Conservation (phyloP, 2,113 vertebrate genomes). For the Corvus moneduloides region DNA sequence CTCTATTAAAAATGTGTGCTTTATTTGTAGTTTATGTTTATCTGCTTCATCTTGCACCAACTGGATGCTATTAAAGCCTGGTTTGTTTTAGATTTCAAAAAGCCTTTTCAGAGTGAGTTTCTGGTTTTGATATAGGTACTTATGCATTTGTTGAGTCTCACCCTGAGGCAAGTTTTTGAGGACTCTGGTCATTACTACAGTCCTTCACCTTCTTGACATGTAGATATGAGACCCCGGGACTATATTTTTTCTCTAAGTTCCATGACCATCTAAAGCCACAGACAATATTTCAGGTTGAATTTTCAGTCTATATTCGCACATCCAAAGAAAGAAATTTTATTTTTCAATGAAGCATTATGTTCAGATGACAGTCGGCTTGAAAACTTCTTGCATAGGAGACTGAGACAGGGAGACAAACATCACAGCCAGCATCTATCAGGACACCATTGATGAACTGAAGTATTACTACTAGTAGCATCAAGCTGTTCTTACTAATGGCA, state of each 20-base stretch:
- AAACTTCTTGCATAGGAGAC: not conserved
- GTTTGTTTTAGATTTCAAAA: constrained; percentile 41
- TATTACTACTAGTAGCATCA: not conserved
- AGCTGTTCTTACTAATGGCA: not conserved
- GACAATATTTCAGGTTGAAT: not conserved
- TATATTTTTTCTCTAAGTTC: not conserved
- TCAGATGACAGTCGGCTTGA: not conserved
- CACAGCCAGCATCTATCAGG: not conserved
- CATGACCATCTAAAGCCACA: not conserved
- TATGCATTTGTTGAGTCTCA: not conserved
- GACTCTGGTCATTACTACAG: not conserved
- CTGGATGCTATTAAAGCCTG: constrained; percentile 55
- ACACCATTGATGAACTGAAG: not conserved
- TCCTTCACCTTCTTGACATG: not conserved
- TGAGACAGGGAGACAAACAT: not conserved
- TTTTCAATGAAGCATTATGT: not conserved
- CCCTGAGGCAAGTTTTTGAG: not conserved
- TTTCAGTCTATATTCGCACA: not conserved
- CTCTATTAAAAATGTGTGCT: constrained; percentile 42
- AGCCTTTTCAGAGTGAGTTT: not conserved
- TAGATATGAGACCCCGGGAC: not conserved
- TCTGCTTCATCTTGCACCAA: constrained; percentile 46
- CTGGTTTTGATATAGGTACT: constrained; percentile 54
- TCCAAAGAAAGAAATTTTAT: not conserved
- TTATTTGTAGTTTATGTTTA: constrained; percentile 51